Evolutionary conservation across 2,797 vertebrate genomes (phyloP).

Genomic region (Lerista edwardsae): DNA sequence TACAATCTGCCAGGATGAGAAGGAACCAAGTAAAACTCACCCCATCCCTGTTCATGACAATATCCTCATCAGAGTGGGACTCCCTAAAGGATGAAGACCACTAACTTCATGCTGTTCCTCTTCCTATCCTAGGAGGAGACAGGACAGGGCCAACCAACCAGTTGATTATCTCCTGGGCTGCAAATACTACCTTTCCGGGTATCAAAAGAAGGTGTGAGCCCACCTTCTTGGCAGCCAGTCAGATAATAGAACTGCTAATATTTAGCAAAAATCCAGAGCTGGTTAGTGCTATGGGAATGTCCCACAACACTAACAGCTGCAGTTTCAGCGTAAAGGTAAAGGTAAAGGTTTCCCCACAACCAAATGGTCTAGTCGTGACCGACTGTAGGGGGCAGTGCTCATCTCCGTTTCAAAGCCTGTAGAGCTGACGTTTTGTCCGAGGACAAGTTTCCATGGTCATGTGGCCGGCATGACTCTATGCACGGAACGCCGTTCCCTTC

Average conservation of each 20-base stretch:
- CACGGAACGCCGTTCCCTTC: too few relatives aligned
- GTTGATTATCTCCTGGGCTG: background rate
- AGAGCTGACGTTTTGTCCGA: too few relatives aligned
- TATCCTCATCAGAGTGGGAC: background rate
- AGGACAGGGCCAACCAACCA: background rate
- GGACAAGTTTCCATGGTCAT: too few relatives aligned
- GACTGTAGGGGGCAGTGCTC: too few relatives aligned
- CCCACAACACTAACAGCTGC: background rate
- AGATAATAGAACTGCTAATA: background rate
- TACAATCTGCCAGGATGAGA: slow-evolving; percentile 79
- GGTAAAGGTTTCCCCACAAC: too few relatives aligned
- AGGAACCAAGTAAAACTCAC: background rate
- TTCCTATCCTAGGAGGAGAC: background rate
- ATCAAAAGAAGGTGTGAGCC: background rate
- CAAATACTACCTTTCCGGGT: background rate
- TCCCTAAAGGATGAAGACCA: background rate
- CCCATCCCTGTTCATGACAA: background rate
- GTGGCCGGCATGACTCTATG: too few relatives aligned
- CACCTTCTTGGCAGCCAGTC: background rate
- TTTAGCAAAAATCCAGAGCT: background rate
- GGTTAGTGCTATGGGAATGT: background rate
- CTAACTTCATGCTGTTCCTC: background rate
- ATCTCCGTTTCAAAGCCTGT: too few relatives aligned
- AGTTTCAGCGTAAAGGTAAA: too few relatives aligned
- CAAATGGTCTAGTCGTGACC: too few relatives aligned